A percentile compares a stretch with the other conserved stretches of the same genome.
Conservation (phyloP, 1,140 invertebrate genomes). For the Scylla paramamosain region DNA sequence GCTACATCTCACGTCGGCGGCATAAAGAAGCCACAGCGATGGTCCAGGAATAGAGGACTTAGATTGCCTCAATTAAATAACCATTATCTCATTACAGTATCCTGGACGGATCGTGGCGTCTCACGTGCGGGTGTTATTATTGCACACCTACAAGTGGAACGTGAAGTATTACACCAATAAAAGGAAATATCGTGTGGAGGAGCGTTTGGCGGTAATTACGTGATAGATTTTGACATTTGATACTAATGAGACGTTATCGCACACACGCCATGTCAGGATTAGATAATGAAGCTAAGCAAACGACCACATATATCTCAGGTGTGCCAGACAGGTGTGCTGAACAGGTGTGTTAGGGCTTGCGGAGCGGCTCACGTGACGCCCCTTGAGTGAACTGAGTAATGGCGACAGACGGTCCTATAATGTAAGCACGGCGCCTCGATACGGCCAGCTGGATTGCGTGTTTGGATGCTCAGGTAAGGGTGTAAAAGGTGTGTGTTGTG, state of each 20-base stretch:
- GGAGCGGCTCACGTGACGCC: not conserved
- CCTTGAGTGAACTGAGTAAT: not conserved
- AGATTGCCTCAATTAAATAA: not conserved
- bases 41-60: not conserved
- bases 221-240: constrained; percentile 15
- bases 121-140: not conserved
- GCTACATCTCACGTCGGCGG: not conserved
- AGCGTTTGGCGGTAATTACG: not conserved
- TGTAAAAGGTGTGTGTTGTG: not conserved
- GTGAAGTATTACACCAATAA: too few relatives aligned
- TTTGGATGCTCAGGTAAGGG: not conserved
- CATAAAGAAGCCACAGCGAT: not conserved
- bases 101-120: not conserved
- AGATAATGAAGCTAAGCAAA: not conserved
- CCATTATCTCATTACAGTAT: not conserved
- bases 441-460: not conserved
- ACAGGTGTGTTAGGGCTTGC: not conserved
- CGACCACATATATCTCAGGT: not conserved
- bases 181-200: not conserved
- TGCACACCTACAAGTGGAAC: not conserved
- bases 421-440: not conserved
- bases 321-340: not conserved
- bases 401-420: not conserved
- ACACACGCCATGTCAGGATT: not conserved
- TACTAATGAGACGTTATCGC: not conserved